Evolutionary conservation across 2,113 vertebrate genomes (phyloP).

Genomic region (Piaya cayana): DNA sequence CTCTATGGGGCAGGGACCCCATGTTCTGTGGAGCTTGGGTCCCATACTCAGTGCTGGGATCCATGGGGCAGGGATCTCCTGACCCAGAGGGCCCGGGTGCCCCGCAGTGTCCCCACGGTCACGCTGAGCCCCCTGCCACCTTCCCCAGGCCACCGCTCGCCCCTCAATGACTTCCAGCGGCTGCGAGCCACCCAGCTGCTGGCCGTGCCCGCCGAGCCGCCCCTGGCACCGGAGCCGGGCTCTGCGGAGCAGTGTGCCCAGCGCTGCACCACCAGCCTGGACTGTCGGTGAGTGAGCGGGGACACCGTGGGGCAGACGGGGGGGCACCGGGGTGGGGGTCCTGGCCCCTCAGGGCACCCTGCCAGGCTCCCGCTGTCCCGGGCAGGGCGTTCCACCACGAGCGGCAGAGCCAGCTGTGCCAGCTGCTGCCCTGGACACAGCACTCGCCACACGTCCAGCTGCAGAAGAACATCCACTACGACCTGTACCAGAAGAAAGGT

Average conservation of each 20-base stretch:
- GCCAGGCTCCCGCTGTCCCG: neutral
- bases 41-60: too few species aligned
- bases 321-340: accelerated
- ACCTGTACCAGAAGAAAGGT: conserved; percentile 97
- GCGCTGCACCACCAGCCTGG: conserved; percentile 76
- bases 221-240: neutral
- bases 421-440: conserved; percentile 88
- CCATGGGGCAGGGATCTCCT: too few species aligned
- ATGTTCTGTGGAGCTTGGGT: too few species aligned
- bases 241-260: conserved; percentile 85
- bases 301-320: accelerated
- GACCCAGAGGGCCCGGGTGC: too few species aligned
- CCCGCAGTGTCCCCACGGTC: neutral
- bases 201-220: conserved; percentile 24
- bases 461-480: conserved; percentile 87
- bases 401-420: conserved; percentile 82
- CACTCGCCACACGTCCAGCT: conserved; percentile 77
- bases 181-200: conserved; percentile 85
- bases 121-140: neutral
- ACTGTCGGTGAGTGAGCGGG: conserved; percentile 82
- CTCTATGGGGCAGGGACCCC: too few species aligned
- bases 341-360: accelerated
- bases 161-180: conserved; percentile 92
- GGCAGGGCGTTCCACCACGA: conserved; percentile 91
- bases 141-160: conserved; percentile 81